These are phyloP conservation scores for Eubucco bourcierii DNA, from an alignment of 2,113 vertebrate genomes.

Conservation along the genomic window DNA sequence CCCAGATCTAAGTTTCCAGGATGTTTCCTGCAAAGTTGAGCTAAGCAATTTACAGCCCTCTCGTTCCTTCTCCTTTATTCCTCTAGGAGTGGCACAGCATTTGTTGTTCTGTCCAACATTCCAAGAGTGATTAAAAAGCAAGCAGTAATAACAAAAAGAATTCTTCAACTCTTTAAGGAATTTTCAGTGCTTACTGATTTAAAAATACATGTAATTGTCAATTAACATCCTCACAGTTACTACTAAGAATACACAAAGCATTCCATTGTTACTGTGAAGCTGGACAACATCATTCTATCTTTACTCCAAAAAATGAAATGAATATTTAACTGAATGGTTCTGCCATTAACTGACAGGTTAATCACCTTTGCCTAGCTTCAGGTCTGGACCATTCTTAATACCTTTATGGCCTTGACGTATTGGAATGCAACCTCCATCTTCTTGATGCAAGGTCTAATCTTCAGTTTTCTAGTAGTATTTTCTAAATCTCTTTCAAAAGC, in stretches of 20 bases:
- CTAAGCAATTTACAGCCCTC: neutral
- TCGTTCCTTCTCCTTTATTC: neutral
- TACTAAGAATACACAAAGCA: neutral
- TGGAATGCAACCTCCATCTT: neutral
- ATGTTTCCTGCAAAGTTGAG: neutral
- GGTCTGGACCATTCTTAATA: neutral
- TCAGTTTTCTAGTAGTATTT: conserved; percentile 1
- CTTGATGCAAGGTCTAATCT: neutral
- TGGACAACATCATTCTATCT: neutral
- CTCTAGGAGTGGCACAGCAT: neutral
- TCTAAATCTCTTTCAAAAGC: neutral
- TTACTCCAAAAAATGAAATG: neutral
- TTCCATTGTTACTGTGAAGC: neutral
- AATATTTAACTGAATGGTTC: neutral
- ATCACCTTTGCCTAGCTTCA: neutral
- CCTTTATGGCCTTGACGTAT: neutral
- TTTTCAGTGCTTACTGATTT: neutral
- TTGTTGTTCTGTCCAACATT: neutral
- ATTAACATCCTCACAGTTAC: neutral
- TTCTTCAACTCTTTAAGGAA: neutral
- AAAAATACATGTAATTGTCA: neutral
- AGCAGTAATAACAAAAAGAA: neutral
- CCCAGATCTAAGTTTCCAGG: neutral
- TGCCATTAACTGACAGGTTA: neutral
- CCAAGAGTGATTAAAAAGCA: neutral